Conservation (phyloP, 2,888 invertebrate genomes). For the Anticlea derivata region DNA sequence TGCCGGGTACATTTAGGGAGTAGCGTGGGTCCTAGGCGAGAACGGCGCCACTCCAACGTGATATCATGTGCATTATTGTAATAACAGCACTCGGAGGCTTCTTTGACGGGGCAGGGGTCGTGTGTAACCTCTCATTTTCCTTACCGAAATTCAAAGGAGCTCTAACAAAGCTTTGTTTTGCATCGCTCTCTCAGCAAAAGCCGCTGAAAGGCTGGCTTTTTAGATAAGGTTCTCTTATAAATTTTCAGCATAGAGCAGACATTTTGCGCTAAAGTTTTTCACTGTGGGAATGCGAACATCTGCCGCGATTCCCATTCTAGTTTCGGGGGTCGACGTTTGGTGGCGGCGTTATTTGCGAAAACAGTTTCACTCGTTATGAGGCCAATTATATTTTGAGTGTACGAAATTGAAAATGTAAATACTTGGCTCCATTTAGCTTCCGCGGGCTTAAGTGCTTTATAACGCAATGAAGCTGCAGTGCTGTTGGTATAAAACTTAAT, state of each 20-base stretch:
- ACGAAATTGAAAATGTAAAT: conserved; percentile 52
- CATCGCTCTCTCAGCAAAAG: conserved; percentile 73
- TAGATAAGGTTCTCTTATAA: conserved; percentile 80
- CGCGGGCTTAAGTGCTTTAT: conserved; percentile 44
- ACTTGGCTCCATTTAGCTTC: conserved; percentile 35
- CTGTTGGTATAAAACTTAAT: conserved; percentile 21
- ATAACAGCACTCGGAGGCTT: conserved; percentile 74
- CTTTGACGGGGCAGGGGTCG: conserved; percentile 71
- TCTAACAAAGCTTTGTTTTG: conserved; percentile 82
- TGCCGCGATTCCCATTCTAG: conserved; percentile 67
- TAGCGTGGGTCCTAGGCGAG: conserved; percentile 41
- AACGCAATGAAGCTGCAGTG: conserved; percentile 33
- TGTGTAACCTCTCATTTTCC: conserved; percentile 82
- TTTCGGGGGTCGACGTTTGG: conserved; percentile 61
- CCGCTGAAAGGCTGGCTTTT: conserved; percentile 80
- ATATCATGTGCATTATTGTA: conserved; percentile 78
- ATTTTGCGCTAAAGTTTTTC: conserved; percentile 72
- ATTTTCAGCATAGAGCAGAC: conserved; percentile 71
- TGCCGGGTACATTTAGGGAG: conserved; percentile 31
- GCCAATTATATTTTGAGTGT: conserved; percentile 53
- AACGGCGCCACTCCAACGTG: conserved; percentile 61
- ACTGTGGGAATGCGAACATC: conserved; percentile 70
- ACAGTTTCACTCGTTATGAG: conserved; percentile 56
- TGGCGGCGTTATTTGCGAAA: conserved; percentile 58
- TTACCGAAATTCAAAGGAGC: conserved; percentile 81